A percentile compares a stretch with the other conserved stretches of the same genome.
Conservation (phyloP, 2,888 invertebrate species). For the Sminthurinus aureus region DNA sequence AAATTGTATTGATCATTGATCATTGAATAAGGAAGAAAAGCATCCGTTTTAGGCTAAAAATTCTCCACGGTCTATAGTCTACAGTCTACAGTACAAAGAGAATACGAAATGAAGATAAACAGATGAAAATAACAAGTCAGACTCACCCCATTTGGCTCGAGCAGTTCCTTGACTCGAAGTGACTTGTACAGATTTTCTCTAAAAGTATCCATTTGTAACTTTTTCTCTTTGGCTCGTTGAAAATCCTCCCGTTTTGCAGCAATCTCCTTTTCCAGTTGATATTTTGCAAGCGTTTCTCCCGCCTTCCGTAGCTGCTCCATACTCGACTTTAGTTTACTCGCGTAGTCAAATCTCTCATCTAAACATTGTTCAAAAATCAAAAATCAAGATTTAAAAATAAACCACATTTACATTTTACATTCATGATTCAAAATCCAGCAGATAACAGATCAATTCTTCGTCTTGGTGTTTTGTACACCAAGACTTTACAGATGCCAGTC, state of each 20-base stretch:
- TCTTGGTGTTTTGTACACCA: too few species aligned
- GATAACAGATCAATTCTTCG: too few species aligned
- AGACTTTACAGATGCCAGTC: too few species aligned
- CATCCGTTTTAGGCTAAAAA: too few species aligned
- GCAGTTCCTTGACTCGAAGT: constrained; percentile 76
- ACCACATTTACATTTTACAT: too few species aligned
- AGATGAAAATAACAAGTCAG: not conserved
- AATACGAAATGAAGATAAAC: not conserved
- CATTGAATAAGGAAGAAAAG: too few species aligned
- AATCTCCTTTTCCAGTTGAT: constrained; percentile 88
- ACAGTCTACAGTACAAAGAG: too few species aligned
- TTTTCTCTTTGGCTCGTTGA: constrained; percentile 86
- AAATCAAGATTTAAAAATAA: too few species aligned
- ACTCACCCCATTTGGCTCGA: constrained; percentile 79
- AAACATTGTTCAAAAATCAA: constrained; percentile 47
- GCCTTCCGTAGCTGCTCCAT: constrained; percentile 83
- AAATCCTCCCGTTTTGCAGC: constrained; percentile 93
- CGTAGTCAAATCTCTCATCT: constrained; percentile 94
- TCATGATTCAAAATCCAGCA: too few species aligned
- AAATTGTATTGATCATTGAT: too few species aligned
- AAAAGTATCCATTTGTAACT: constrained; percentile 88
- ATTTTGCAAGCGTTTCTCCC: constrained; percentile 88
- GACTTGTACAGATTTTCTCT: constrained; percentile 77
- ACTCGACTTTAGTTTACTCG: constrained; percentile 86
- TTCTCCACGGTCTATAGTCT: too few species aligned